Percentiles rank a stretch among this genome's conserved stretches.
Conservation (phyloP, 2,797 vertebrate genomes). For the Pseudochirops cupreus region DNA sequence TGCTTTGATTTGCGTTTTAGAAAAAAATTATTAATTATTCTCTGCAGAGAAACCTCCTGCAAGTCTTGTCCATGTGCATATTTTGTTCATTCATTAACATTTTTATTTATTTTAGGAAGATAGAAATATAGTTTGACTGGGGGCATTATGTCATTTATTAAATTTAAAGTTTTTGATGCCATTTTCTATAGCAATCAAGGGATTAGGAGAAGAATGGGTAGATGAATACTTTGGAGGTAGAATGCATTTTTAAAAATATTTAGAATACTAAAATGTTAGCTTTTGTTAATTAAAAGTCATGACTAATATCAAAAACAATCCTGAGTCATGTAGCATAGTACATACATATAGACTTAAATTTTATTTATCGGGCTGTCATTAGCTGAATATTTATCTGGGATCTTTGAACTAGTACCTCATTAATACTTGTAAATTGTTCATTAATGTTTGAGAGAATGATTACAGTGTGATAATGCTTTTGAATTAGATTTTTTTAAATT, state of each 20-base stretch:
- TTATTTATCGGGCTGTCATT: neutral
- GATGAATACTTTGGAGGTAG: neutral
- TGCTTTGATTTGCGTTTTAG: neutral
- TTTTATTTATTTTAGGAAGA: neutral
- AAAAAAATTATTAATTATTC: neutral
- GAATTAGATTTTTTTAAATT: neutral
- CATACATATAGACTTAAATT: neutral
- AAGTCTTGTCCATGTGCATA: rapidly evolving
- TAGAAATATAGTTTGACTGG: rapidly evolving
- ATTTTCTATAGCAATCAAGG: neutral
- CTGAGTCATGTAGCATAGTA: neutral
- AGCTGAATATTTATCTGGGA: neutral
- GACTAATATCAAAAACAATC: neutral
- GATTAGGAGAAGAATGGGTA: neutral
- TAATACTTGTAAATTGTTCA: neutral
- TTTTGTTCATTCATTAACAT: neutral
- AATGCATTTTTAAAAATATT: no score
- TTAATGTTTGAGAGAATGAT: neutral
- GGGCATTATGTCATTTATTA: rapidly evolving
- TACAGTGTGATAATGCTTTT: neutral
- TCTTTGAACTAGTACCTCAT: neutral
- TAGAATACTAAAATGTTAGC: no score
- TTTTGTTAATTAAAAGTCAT: neutral
- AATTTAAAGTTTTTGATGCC: neutral
- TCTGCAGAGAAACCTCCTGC: neutral